Evolutionary conservation across 2,113 vertebrate species (phyloP), one percentile per base, ranked within the genome.

Genomic region (Pseudonaja textilis): DNA sequence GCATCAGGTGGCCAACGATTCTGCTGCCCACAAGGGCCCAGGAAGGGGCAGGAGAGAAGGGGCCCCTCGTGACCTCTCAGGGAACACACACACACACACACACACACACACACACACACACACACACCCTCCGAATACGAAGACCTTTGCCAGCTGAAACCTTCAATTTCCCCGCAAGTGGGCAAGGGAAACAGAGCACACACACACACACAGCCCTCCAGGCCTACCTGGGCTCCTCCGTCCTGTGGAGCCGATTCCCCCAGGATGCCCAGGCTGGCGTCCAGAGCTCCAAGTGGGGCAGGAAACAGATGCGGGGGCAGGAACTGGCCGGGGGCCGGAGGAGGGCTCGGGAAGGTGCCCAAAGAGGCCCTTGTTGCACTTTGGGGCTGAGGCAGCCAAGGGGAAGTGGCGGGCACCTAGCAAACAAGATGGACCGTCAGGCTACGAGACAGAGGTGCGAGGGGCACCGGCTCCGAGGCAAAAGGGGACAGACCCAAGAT

Each of bases 381-480:
- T 20, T 81, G 74, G 69, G 69, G 69, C 18, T 81, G 69, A 39
- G 34, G 18, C 34, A 5, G 3, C 74, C 34, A 81, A 81, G 74
- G 7, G 7, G 74, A n/a, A 42, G 34, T 42, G 16, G 18, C 6
- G 7, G 34, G 34, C 74, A 81, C 22, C 74, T 81, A 81, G 74
- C 1, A 22, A 42, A 39, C 18, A 81, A 42, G 69, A 18, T 0
- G 69, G 6, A 18, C 69, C 69, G 7, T 81, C 18, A 34, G 69
- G 69, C 34, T 9, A 8, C 5, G 1, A 22, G 34, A 3, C 69
- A 8, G 0, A 34, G 34, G n/a, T 20, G 69, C 2, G 0, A 39
- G 6, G 18, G 69, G 64, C n/a, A 18, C 29, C 64, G 2, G 0
- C 47, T 1, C 16, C 2, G 1, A 18, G 1, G 6, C 16, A 6